Evolutionary conservation across 2,888 invertebrate genomes (phyloP).

Genomic region (Tachina fera): DNA sequence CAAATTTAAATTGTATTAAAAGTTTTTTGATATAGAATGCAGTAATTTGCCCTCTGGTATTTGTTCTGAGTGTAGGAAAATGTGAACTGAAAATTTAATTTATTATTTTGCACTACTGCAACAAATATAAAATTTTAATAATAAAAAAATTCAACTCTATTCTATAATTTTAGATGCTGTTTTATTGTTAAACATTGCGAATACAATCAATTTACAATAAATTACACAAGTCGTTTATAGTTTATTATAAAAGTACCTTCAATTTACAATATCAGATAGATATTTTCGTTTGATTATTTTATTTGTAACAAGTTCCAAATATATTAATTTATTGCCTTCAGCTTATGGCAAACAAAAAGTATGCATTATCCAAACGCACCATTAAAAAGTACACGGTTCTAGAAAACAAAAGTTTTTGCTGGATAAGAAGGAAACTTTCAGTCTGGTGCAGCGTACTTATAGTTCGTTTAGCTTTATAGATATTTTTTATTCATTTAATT

Average conservation of each 20-base stretch:
- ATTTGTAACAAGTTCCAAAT: conserved; percentile 17
- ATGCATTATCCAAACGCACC: no score
- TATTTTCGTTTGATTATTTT: not conserved
- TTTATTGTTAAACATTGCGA: conserved; percentile 43
- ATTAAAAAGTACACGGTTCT: no score
- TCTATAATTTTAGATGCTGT: conserved; percentile 40
- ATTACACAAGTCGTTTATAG: conserved; percentile 44
- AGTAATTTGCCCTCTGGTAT: no score
- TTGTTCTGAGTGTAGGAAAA: no score
- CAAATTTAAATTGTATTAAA: not conserved
- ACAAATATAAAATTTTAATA: not conserved
- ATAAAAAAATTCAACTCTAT: not conserved
- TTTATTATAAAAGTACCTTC: conserved; percentile 3
- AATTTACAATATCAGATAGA: not conserved
- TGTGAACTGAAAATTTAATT: not conserved
- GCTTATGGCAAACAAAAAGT: no score
- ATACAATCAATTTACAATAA: conserved; percentile 51
- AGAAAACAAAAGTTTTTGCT: no score
- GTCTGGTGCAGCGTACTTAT: not conserved
- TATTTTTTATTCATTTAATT: not conserved
- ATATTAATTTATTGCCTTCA: not conserved
- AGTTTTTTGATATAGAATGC: not conserved
- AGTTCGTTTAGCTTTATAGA: conserved; percentile 5
- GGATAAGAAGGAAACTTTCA: not conserved
- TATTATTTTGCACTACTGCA: not conserved